Evolutionary conservation across 2,888 invertebrate species (phyloP).

Genomic region (Urechis unicinctus): DNA sequence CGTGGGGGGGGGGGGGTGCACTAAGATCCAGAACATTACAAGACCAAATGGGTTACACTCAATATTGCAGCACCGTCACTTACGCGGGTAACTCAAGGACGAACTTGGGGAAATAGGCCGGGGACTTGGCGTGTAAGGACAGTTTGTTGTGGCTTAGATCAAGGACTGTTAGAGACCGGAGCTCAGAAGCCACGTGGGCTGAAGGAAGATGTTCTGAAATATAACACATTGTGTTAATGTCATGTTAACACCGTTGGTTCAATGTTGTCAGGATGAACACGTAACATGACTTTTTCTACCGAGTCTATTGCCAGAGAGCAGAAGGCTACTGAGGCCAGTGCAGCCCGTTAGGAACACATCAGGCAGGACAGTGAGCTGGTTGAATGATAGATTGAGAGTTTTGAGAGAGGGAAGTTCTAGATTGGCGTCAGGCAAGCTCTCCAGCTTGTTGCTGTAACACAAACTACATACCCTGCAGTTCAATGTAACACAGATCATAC

Average conservation of each 20-base stretch:
- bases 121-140: not conserved
- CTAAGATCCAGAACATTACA: too few species aligned
- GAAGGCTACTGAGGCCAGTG: not conserved
- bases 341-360: not conserved
- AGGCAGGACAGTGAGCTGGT: not conserved
- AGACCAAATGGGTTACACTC: not conserved
- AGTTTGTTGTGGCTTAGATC: not conserved
- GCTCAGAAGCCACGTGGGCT: not conserved
- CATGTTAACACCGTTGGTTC: too few species aligned
- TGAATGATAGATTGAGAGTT: not conserved
- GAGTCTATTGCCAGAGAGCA: not conserved
- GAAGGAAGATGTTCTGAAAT: too few species aligned
- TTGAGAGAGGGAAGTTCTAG: not conserved
- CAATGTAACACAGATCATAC: too few species aligned
- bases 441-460: not conserved
- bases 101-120: not conserved
- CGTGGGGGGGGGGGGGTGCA: too few species aligned
- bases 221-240: too few species aligned
- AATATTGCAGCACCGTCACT: not conserved
- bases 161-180: not conserved
- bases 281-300: not conserved
- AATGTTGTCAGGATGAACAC: too few species aligned
- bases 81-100: not conserved
- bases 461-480: too few species aligned
- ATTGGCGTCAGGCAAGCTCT: not conserved